phyloP scores from a whole-genome alignment of 2,113 vertebrate species.

The Circaetus cinerascens region DNA sequence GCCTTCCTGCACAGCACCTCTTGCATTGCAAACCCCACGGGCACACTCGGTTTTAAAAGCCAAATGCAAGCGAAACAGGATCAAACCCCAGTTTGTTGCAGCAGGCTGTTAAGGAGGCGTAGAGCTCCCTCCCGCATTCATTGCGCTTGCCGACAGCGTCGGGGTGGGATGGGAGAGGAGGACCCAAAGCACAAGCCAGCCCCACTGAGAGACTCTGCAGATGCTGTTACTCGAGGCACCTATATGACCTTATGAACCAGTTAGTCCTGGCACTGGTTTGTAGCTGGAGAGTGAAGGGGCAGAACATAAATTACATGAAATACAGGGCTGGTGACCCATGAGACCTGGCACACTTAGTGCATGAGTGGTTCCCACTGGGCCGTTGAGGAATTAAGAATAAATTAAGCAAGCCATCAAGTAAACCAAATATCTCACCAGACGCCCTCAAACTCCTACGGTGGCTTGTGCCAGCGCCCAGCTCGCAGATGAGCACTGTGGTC shows the following conservation, averaged over 20 bases:
- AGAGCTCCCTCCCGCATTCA: not conserved
- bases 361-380: not conserved
- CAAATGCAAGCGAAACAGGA: not conserved
- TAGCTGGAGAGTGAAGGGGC: not conserved
- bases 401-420: not conserved
- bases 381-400: not conserved
- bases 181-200: not conserved
- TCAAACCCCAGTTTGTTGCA: not conserved
- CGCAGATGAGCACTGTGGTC: rapidly evolving
- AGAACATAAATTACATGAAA: not conserved
- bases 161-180: not conserved
- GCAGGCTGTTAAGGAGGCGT: not conserved
- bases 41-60: not conserved
- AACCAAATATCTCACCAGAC: not conserved
- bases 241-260: too few relatives aligned
- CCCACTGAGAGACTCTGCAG: not conserved
- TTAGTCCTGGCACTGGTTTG: not conserved
- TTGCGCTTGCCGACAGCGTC: rapidly evolving
- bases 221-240: not conserved
- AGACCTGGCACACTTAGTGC: not conserved
- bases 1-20: not conserved
- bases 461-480: not conserved
- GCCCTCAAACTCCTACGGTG: rapidly evolving
- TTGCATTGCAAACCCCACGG: not conserved
- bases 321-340: not conserved